A percentile compares a stretch with the other conserved stretches of the same genome.
Conservation (phyloP, 2,113 vertebrate genomes). For the Chauna torquata region DNA sequence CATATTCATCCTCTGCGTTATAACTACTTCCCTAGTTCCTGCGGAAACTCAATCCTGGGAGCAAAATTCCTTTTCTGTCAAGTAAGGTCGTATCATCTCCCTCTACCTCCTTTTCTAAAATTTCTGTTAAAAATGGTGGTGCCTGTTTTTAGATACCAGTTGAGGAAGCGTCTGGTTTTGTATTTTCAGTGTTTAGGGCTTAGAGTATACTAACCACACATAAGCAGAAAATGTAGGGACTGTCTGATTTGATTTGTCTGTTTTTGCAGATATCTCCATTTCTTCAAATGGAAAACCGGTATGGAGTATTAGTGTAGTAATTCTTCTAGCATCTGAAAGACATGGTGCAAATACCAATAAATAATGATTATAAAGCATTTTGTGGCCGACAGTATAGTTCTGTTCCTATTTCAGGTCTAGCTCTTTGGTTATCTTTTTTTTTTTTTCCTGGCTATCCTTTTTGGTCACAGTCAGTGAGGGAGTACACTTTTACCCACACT, state of each 20-base stretch:
- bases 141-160: fast-evolving
- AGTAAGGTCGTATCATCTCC: neutral
- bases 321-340: neutral
- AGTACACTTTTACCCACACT: neutral
- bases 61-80: neutral
- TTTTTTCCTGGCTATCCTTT: neutral
- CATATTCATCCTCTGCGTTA: neutral
- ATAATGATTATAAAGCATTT: neutral
- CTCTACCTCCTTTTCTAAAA: neutral
- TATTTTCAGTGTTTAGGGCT: neutral
- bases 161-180: neutral
- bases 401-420: neutral
- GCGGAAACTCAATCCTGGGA: neutral
- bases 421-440: neutral
- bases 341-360: neutral
- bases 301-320: neutral
- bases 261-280: neutral
- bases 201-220: neutral
- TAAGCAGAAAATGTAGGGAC: neutral
- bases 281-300: neutral
- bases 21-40: neutral
- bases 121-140: neutral
- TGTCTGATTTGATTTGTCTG: neutral
- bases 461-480: neutral
- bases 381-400: neutral